Evolutionary conservation across 2,113 vertebrate genomes (phyloP).

Genomic region (Prochilodus magdalenae): DNA sequence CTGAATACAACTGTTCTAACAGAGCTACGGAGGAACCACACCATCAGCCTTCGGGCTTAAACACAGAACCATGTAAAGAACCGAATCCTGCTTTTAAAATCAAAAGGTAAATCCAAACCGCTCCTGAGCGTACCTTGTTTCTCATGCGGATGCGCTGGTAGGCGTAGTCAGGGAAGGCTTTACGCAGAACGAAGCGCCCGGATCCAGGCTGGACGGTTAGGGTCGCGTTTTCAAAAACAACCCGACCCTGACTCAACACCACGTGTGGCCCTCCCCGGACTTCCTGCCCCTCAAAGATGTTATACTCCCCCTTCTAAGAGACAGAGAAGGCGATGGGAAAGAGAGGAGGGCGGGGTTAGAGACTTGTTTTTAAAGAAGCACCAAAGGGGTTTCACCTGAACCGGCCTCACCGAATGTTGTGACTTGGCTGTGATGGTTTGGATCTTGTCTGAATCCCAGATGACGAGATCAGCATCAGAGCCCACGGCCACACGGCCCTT

Average conservation of each 20-base stretch:
- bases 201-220: constrained; percentile 83
- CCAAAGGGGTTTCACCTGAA: neutral
- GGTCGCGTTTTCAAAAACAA: constrained; percentile 88
- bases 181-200: constrained; percentile 91
- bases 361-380: neutral
- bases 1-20: too few species aligned
- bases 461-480: constrained; percentile 92
- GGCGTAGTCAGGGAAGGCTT: constrained; percentile 88
- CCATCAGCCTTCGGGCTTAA: too few species aligned
- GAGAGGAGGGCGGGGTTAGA: neutral
- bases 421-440: constrained; percentile 92
- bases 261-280: constrained; percentile 85
- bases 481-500: constrained; percentile 93
- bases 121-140: constrained; percentile 88
- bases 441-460: constrained; percentile 91
- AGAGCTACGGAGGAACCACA: too few species aligned
- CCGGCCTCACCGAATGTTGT: constrained; percentile 89
- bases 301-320: constrained; percentile 88
- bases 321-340: neutral
- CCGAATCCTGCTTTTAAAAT: too few species aligned
- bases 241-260: constrained; percentile 92
- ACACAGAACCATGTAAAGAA: too few species aligned
- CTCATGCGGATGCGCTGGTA: constrained; percentile 91
- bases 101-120: too few species aligned
- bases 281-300: constrained; percentile 97